Evolutionary conservation across 1,140 invertebrate species (phyloP), one percentile per base, ranked within the genome.

Genomic region (Maniola jurtina): DNA sequence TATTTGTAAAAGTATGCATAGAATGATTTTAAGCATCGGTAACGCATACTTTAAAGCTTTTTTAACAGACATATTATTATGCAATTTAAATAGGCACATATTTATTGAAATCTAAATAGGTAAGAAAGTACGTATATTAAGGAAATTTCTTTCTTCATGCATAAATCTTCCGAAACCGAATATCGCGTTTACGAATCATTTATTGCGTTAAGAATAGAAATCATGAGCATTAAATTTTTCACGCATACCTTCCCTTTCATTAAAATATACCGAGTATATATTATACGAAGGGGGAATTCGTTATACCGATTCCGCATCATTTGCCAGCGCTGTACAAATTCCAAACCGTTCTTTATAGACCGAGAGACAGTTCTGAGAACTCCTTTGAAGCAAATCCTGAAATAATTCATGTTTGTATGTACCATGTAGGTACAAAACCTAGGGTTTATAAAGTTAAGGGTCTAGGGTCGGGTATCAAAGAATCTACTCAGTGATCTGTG

Each of bases 291-390:
- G 47, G 64, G 54, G 47, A 55, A 72, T 68, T 64, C 61, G 57
- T 60, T 68, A 68, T 48, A 68, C 63, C 33, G 40, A 66, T 56
- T 64, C 63, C 59, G 57, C 58, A 16, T 55, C 50, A 61, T 69
- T 66, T 72, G 61, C 55, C 59, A 64, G 38, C 58, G 59, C 57
- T 59, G 61, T 68, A 68, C 61, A 68, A 70, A 69, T 68, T 76
- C 54, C 63, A 45, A 58, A 69, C 33, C 42, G 61, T 63, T 63
- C 66, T 68, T 61, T 70, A 73, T 55, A 55, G 52, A 5, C 33
- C 33, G 3, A 55, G 52, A 55, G 52, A 5, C 25, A 4, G 11
- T 48, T 10, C 10, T 48, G 14, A 48, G 47, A 48, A 25, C 4
- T 25, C 1, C 4, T 25, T 25, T 25, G 25, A 25, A 25, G 25